Evolutionary conservation across 2,888 invertebrate genomes (phyloP).

Genomic region (Parnassius mnemosyne): DNA sequence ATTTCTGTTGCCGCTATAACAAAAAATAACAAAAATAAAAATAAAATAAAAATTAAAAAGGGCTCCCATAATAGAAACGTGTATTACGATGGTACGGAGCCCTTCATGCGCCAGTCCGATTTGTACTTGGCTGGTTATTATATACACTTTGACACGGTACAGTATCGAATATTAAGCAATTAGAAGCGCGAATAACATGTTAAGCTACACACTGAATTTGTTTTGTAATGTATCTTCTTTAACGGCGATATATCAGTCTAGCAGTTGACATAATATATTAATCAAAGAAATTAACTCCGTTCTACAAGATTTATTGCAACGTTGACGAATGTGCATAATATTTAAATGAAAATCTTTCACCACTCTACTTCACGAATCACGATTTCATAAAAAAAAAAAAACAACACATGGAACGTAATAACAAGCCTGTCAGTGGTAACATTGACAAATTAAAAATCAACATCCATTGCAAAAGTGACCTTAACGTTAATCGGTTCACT

Average conservation of each 20-base stretch:
- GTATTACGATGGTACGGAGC: too few species aligned
- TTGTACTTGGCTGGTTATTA: too few species aligned
- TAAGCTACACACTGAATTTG: slow-evolving; percentile 1
- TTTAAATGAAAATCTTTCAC: slow-evolving; percentile 49
- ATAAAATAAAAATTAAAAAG: too few species aligned
- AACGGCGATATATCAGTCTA: slow-evolving; percentile 11
- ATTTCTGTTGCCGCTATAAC: too few species aligned
- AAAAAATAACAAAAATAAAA: too few species aligned
- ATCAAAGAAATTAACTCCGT: slow-evolving; percentile 14
- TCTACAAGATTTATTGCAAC: slow-evolving; percentile 5
- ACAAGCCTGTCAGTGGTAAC: slow-evolving; percentile 69
- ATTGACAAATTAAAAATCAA: slow-evolving; percentile 78
- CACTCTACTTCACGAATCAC: slow-evolving; percentile 42
- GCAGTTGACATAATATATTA: slow-evolving; percentile 17
- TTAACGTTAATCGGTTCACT: slow-evolving; percentile 26
- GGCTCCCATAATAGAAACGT: too few species aligned
- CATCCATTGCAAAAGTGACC: slow-evolving; percentile 37
- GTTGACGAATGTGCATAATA: slow-evolving; percentile 32
- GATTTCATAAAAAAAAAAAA: slow-evolving; percentile 47
- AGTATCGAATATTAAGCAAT: slow-evolving; percentile 17
- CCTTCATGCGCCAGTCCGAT: too few species aligned
- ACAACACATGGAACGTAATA: slow-evolving; percentile 50
- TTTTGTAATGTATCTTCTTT: slow-evolving; percentile 16
- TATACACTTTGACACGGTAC: too few species aligned
- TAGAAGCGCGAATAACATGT: slow-evolving; percentile 5